phyloP scores from a whole-genome alignment of 2,888 invertebrate genomes.

The Euplagia quadripunctaria region DNA sequence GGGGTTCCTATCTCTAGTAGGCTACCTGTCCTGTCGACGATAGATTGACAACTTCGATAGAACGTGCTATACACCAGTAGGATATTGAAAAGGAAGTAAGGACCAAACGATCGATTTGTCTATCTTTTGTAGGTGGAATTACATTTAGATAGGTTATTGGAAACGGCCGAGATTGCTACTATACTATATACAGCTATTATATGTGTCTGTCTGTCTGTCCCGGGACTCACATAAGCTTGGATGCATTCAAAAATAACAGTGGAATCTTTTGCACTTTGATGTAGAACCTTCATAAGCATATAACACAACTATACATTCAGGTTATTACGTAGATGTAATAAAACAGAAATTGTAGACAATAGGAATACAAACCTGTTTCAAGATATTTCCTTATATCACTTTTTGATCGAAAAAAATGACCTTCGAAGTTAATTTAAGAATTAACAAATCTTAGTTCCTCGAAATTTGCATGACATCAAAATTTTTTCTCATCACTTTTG shows the following conservation, averaged over 20 bases:
- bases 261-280: neutral
- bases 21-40: no score
- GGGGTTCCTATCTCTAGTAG: no score
- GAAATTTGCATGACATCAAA: neutral
- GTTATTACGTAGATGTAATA: neutral
- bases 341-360: neutral
- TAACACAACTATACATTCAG: neutral
- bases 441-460: neutral
- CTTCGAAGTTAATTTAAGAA: neutral
- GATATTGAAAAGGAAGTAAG: no score
- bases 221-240: neutral
- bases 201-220: no score
- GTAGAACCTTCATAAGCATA: neutral
- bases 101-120: no score
- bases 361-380: constrained; percentile 1
- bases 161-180: no score
- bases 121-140: no score
- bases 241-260: neutral
- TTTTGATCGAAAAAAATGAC: neutral
- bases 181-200: no score
- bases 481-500: neutral
- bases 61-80: no score
- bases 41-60: no score
- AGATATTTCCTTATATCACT: neutral
- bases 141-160: no score